Evolutionary conservation across 2,797 vertebrate genomes (phyloP), one percentile per base, ranked within the genome.

Genomic region (Sus cebifrons): DNA sequence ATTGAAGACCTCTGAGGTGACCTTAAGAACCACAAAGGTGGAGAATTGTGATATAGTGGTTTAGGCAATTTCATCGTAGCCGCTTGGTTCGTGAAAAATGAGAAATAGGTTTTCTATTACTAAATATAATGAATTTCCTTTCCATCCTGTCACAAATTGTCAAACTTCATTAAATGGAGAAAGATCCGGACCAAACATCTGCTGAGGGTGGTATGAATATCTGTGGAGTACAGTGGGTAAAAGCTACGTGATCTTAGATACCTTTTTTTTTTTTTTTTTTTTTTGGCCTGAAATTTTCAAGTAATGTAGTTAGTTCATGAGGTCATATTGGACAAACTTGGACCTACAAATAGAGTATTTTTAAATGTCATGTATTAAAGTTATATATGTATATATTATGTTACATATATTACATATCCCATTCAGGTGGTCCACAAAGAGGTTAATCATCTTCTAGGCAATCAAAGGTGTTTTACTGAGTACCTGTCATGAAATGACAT

Each of bases 121-220:
- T 97, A 98, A 98, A 98, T 98, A 96, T 97, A 98, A 98, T 98
- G 89, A 98, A 98, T 98, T 98, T 73, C 54, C 94, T 98, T 98
- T 98, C 98, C 97, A 64, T 79, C 90, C 96, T 99, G 98, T 98
- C 98, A 98, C 98, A 98, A 98, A 98, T 98, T 99, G 98, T 99
- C 98, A 99, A 99, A 99, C 98, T 98, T 98, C 98, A 98, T 99
- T 98, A 98, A 98, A 97, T 73, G 95, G 96, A 98, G 97, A 97
- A 96, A 98, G 96, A 97, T 96, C 95, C 32, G 92, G 89, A 65
- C 74, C 92, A 82, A 83, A 96, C 93, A 62, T 94, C 97, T 77
- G 86, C 81, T 68, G 97, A 96, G 94, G 81, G 89, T 65, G 93
- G 75, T 87, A 74, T 92, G 97, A 96, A 97, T 94, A 95, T 78